A percentile compares a stretch with the other conserved stretches of the same genome.
phyloP scores from a whole-genome alignment of 2,888 invertebrate species.

The Nephrocerus scutellatus region DNA sequence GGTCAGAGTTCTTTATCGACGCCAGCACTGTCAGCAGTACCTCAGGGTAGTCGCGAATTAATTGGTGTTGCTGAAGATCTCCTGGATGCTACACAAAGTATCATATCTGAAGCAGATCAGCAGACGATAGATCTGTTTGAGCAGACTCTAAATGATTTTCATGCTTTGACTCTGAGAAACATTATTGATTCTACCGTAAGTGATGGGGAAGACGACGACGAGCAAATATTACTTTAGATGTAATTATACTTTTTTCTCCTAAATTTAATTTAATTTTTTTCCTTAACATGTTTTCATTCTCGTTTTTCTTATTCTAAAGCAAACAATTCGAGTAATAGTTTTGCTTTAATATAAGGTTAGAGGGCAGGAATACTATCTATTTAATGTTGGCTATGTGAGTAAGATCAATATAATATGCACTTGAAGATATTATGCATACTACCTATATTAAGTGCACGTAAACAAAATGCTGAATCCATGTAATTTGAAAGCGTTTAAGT shows the following conservation, averaged over 20 bases:
- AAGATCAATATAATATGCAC: no score
- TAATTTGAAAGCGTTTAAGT: no score
- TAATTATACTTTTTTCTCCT: no score
- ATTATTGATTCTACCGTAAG: constrained; percentile 42
- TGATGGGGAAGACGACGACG: constrained; percentile 35
- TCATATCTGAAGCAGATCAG: constrained; percentile 38
- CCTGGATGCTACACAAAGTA: constrained; percentile 39
- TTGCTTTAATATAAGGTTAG: no score
- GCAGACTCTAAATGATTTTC: constrained; percentile 45
- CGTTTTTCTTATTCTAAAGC: no score
- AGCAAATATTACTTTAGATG: no score
- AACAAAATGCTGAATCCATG: no score
- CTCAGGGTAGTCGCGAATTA: constrained; percentile 31
- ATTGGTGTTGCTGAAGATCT: constrained; percentile 42
- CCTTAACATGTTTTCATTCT: not conserved
- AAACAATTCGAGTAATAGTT: no score
- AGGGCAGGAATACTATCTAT: no score
- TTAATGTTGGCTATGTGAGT: no score
- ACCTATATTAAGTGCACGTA: no score
- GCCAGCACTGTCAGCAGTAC: constrained; percentile 16
- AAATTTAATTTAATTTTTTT: not conserved
- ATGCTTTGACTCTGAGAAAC: constrained; percentile 41
- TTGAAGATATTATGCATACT: no score
- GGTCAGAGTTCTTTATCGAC: constrained; percentile 18
- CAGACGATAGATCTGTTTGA: constrained; percentile 45